These are phyloP conservation scores for Diplolepis rosae DNA, from an alignment of 2,888 invertebrate genomes.

Conservation along the genomic window DNA sequence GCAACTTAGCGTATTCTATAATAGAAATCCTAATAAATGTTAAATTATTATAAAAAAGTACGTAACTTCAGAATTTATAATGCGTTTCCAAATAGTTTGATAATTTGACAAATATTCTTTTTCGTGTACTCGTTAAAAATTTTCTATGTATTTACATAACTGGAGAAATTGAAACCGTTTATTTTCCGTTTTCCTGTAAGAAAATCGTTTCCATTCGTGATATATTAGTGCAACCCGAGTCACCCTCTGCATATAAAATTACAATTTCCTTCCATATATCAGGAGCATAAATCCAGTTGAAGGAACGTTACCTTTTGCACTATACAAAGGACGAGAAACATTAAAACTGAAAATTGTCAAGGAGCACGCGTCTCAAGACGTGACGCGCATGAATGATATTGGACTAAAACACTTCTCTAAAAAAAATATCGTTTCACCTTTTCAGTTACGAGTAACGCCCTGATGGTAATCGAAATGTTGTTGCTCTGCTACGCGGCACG, in stretches of 20 bases:
- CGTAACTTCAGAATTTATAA: no score
- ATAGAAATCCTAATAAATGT: no score
- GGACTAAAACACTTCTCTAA: constrained; percentile 1
- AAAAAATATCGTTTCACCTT: constrained; percentile 45
- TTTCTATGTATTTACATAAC: no score
- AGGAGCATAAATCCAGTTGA: background rate
- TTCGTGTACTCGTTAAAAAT: no score
- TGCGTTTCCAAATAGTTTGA: no score
- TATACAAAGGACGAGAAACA: background rate
- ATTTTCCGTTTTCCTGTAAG: no score
- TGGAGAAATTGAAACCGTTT: no score
- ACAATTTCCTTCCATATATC: background rate
- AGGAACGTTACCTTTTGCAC: background rate
- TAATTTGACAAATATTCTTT: no score
- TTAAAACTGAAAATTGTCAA: constrained; percentile 5
- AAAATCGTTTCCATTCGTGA: no score
- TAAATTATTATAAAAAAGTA: no score
- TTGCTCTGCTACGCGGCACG: constrained; percentile 79
- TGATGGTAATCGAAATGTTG: constrained; percentile 83
- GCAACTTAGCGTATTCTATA: no score
- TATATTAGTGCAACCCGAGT: no score
- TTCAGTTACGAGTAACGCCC: constrained; percentile 81
- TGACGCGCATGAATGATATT: constrained; percentile 18
- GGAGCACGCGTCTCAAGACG: constrained; percentile 16
- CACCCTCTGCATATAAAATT: background rate